Conservation (phyloP, 2,888 invertebrate species). For the Cheilosia soror region DNA sequence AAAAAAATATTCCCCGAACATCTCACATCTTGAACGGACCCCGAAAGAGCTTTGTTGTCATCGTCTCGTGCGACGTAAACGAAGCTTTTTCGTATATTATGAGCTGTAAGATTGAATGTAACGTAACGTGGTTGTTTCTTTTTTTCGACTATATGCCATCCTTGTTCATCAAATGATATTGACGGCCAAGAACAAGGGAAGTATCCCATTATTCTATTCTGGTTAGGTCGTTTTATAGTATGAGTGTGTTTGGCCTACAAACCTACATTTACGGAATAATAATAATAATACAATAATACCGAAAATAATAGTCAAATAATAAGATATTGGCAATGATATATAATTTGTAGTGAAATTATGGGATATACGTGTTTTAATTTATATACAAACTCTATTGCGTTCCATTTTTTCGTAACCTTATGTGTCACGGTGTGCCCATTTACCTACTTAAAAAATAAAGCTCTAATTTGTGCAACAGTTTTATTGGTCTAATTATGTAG, state of each 20-base stretch:
- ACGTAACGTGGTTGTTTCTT: slow-evolving; percentile 33
- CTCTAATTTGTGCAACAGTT: slow-evolving; percentile 68
- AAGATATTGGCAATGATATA: not conserved
- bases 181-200: slow-evolving; percentile 81
- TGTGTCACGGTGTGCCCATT: slow-evolving; percentile 57
- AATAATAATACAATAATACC: slow-evolving; percentile 50
- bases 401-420: slow-evolving; percentile 25
- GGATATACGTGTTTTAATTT: not conserved
- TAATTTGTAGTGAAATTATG: not conserved
- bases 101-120: not conserved
- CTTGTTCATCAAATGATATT: slow-evolving; percentile 83
- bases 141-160: slow-evolving; percentile 79
- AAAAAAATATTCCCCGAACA: too few relatives aligned
- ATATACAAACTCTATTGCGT: too few relatives aligned
- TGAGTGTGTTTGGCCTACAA: slow-evolving; percentile 75
- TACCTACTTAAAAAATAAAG: slow-evolving; percentile 32
- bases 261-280: slow-evolving; percentile 69
- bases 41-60: slow-evolving; percentile 6
- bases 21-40: not conserved
- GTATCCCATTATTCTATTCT: slow-evolving; percentile 71
- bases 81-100: not conserved
- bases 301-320: slow-evolving; percentile 36
- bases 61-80: not conserved
- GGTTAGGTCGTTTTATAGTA: slow-evolving; percentile 71
- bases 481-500: slow-evolving; percentile 36